Base-by-base conservation (phyloP, 2,113 vertebrate genomes). In the Probosciger aterrimus region DNA sequence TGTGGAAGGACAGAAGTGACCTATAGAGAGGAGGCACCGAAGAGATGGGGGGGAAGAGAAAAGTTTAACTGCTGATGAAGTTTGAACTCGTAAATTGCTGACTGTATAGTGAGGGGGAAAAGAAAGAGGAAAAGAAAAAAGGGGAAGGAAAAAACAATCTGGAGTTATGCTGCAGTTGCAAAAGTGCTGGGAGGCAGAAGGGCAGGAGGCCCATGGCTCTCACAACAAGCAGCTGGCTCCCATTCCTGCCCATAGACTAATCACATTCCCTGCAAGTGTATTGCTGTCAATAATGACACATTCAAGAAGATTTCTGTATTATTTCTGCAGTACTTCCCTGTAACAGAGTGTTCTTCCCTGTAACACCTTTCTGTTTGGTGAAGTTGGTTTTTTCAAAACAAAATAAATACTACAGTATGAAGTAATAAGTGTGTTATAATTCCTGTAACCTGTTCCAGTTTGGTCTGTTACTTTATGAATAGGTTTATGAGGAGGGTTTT, bases 51-150 rank as follows among this genome's bases (percentile, higher is more conserved):
- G 16, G 37, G 28, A 46, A 43, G 14, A 78, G 17, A 53, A 62
- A 71, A 22, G 11, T 62, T 55, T 55, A 20, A 24, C 57, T 64
- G 63, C 76, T 76, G 33, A 13, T 67, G 24, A 23, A 71, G 47
- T 43, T 2, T 59, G 39, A 70, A 28, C 39, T 37, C 67, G 8
- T 11, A 90, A 96, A 71, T 37, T 79, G 82, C 92, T 96, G 95
- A 77, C 60, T 14, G 55, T 33, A 20, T 23, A 65, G 5, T 33
- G 52, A 85, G 49, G 91, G 59, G 69, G 57, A 85, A 74, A 93
- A 86, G 22, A 90, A 95, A 96, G 90, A 90, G 90, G 90, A 90
- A 86, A 96, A 86, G 46, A 78, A 83, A 83, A 64, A 91, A 91
- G 63, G 7, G 80, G 77, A 95, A 90, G 79, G 71, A 74, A 77